Evolutionary conservation across 30 jellyfish, hydroid and myxozoan species (phyloP), one percentile per base, ranked within the genome.

Genomic region (Chrysaora quinquecirrha): DNA sequence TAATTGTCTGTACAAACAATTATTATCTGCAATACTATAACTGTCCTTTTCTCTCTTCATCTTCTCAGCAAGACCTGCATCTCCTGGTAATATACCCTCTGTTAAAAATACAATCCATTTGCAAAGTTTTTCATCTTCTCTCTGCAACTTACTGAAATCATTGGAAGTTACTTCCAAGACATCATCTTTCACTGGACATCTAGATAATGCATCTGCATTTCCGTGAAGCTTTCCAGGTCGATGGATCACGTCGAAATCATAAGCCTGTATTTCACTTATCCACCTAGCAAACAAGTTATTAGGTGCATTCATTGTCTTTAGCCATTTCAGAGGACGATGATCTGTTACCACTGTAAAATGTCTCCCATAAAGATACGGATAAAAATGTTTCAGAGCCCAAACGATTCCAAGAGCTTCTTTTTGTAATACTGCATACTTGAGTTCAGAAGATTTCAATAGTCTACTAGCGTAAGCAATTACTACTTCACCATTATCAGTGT

Each of bases 271-370:
- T 71, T 72, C 88, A 49, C 87, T 73, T 46, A 66, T 66, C 96
- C 96, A 85, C 14, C 90, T 75, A 6, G 90, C 85, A 65, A 84
- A 84, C n/a, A 74, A 79, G 35, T 85, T 85, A 71, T 76, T 76
- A 25, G 83, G 86, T 14, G 80, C 86, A 30, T 64, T 52, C 74
- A 75, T 75, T 0, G 96, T 85, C 64, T 85, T 74, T 18, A 85
- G 50, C 90, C 48, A 85, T 29, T 61, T 85, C 75, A 47, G 68
- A 21, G 95, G 95, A 19, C 89, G 27, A 47, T 76, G 90, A 31
- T 66, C 87, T 1, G 90, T 76, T 3, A 67, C 70, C 22, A 76
- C 64, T 0, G 86, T 73, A 65, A 86, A 76, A 75, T 76, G 90
- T 28, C 75, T 30, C 34, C 87, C 86, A 67, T 86, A 69, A 24